Base-by-base conservation (phyloP, 2,797 vertebrate species). In the Alectoris magna region DNA sequence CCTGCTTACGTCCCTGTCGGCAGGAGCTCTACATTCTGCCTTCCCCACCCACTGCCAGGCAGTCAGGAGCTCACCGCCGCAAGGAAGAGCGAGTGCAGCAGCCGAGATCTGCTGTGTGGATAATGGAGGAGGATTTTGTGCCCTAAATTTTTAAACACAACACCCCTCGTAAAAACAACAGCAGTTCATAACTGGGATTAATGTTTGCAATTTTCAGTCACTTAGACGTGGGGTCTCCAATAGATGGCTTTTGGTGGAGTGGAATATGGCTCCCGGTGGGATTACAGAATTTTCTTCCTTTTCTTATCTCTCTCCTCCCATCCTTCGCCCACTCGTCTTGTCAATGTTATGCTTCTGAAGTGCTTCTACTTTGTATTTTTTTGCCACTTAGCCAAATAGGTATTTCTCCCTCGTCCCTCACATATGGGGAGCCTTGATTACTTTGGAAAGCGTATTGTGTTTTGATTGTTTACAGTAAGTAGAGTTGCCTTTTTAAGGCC, bases 201-300 rank as follows among this genome's bases (percentile, higher is more conserved):
- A 98, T 97, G 97, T 97, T 98, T 95, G 97, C 97, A 98, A 97
- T 98, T 98, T 97, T 97, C 98, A 97, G 97, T 97, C 97, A 97
- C 97, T 97, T 97, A 97, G 97, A 97, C 96, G 36, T 96, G 97
- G 97, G 97, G 97, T 97, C 97, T 98, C 96, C 94, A 95, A 91
- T 94, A 97, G 97, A 97, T 96, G 94, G 96, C 94, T 97, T 96
- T 97, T 95, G 95, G 96, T 96, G 88, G 91, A 94, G 82, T 83
- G 87, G 91, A 97, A 95, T 97, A 97, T 96, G 93, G 83, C 96
- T 97, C 97, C 97, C 98, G 87, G 89, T 94, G 96, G 97, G 95
- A 97, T 97, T 97, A 87, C 83, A 84, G 92, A 96, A 95, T 97
- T 97, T 97, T 96, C 77, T 93, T 96, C 70, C 88, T 93, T 93